Evolutionary conservation across 2,797 vertebrate genomes (phyloP), one percentile per base, ranked within the genome.

Genomic region (Delichon dasypus): DNA sequence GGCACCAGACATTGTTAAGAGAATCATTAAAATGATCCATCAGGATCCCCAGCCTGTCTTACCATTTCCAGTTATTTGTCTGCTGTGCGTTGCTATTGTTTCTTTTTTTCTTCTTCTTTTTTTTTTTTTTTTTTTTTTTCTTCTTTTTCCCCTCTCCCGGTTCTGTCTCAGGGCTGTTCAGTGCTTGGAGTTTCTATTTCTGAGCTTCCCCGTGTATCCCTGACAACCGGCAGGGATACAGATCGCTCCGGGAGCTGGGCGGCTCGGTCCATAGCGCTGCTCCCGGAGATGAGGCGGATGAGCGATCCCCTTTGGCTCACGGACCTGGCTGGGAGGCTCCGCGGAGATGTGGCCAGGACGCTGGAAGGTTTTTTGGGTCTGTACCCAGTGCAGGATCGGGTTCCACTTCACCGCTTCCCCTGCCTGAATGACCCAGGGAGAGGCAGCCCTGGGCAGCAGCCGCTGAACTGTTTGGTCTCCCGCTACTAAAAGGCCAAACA

Each of bases 381-480:
- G 73, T 79, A 25, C 67, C 58, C 15, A 13, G 40, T 1, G 0
- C 14, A 8, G 75, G 89, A 58, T 19, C 16, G 14, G 51, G 73
- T 95, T 91, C 44, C 42, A 36, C 82, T 92, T 62, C 61, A 50
- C 45, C 45, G 12, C 83, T 73, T 86, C 2, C 36, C 36, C 65
- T 55, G 57, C 27, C 70, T 57, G 83, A 86, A 4, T 26, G 80
- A 22, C 53, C 74, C 45, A 50, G 18, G 64, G 32, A 89, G 67
- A 95, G 54, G 72, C 82, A 89, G 77, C 73, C 9, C 4, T 54
- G 70, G 89, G 91, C 91, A 96, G 88, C 73, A 93, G 85, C 44
- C 88, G 7, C 73, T 74, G 74, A 86, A 65, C 83, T 86, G 10
- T 74, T 96, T 67, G 84, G 45, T 89, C 88, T 95, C 61, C 34